Conservation (phyloP, 2,888 invertebrate genomes). For the Pecten maximus region DNA sequence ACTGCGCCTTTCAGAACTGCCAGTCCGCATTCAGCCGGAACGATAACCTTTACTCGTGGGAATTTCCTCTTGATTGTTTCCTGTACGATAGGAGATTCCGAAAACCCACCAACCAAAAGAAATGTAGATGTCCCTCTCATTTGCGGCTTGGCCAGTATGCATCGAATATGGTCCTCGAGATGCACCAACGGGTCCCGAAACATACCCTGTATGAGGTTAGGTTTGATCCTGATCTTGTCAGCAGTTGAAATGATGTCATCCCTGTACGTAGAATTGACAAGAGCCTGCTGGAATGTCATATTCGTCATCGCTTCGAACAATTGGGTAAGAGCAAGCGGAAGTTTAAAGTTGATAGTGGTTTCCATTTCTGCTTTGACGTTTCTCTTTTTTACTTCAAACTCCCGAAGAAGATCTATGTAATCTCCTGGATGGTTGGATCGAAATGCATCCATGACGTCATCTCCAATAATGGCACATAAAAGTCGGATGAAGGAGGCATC, state of each 20-base stretch:
- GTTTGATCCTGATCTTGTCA: conserved; percentile 52
- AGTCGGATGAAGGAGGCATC: conserved; percentile 50
- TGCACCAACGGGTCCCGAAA: conserved; percentile 50
- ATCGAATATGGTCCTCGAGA: conserved; percentile 48
- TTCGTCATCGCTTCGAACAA: conserved; percentile 33
- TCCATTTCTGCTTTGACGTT: conserved; percentile 40
- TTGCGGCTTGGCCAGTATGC: conserved; percentile 41
- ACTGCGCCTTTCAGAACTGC: conserved; percentile 54
- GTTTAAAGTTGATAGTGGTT: conserved; percentile 36
- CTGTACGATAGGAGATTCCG: conserved; percentile 53
- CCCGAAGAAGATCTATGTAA: conserved; percentile 48
- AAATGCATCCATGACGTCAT: conserved; percentile 46
- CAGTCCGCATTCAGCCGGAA: conserved; percentile 49
- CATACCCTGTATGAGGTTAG: conserved; percentile 46
- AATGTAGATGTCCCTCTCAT: conserved; percentile 40
- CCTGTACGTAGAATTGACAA: conserved; percentile 47
- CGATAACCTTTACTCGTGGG: conserved; percentile 45
- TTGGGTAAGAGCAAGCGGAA: conserved; percentile 46
- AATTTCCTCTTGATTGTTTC: conserved; percentile 49
- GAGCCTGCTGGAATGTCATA: conserved; percentile 39
- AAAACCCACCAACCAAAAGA: conserved; percentile 53
- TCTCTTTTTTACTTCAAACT: conserved; percentile 56
- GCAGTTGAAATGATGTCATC: conserved; percentile 8
- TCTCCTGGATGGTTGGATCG: conserved; percentile 33
- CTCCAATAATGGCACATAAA: conserved; percentile 50